phyloP scores from a whole-genome alignment of 2,888 invertebrate genomes.

The Flexamia atlantica region DNA sequence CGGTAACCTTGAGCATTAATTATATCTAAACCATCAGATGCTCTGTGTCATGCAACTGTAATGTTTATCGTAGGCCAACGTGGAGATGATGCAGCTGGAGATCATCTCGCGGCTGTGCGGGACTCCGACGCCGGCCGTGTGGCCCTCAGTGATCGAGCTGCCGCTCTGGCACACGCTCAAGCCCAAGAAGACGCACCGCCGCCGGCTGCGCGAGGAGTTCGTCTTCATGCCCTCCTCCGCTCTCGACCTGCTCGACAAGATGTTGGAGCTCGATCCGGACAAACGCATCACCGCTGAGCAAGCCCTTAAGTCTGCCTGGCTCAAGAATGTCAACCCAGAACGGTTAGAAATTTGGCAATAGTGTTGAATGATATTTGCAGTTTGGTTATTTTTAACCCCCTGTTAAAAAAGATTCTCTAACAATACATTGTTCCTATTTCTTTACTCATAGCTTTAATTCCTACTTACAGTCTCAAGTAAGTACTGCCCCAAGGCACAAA shows the following conservation, averaged over 20 bases:
- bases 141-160: slow-evolving; percentile 96
- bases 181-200: slow-evolving; percentile 92
- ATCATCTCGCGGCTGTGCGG: slow-evolving; percentile 97
- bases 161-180: slow-evolving; percentile 95
- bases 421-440: no score
- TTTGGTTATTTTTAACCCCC: no score
- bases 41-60: no score
- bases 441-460: no score
- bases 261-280: slow-evolving; percentile 97
- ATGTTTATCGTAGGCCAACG: slow-evolving; percentile 82
- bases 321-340: slow-evolving; percentile 93
- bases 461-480: no score
- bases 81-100: slow-evolving; percentile 96
- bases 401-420: no score
- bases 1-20: no score
- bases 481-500: no score
- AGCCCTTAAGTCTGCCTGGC: slow-evolving; percentile 94
- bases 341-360: slow-evolving; percentile 81
- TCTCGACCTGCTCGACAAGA: slow-evolving; percentile 94
- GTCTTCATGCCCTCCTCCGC: slow-evolving; percentile 93
- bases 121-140: slow-evolving; percentile 96
- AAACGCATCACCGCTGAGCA: slow-evolving; percentile 96
- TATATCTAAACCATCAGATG: no score
- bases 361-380: not conserved
- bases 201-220: slow-evolving; percentile 95